Base-by-base conservation (phyloP, 2,113 vertebrate species). In the Amphiprion ocellaris region DNA sequence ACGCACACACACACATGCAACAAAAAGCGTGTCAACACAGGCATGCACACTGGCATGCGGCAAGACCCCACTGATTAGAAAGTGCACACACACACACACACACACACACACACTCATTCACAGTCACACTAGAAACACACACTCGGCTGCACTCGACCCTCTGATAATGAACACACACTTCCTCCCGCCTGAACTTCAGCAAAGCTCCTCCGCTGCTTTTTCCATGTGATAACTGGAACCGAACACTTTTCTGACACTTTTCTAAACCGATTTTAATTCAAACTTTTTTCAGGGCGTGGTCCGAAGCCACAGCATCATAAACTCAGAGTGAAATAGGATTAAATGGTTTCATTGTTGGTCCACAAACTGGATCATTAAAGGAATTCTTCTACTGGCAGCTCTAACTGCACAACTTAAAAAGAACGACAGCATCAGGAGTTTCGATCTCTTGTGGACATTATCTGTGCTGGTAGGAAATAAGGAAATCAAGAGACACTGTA, bases 111-210 rank as follows among this genome's bases (percentile, higher is more conserved):
- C 49, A 85, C 21, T 21, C 21, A 81, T 79, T 81, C 77, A 64
- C 76, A 77, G 53, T 59, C 84, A 80, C 86, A 68, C 52, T 12
- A 74, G 79, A 63, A 39, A 41, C 24, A 58, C 80, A 62, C 77
- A 88, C 74, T 67, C 37, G 70, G 68, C 61, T 26, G 39, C 63
- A 77, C 58, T 65, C 62, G 37, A 41, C 9, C 28, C 67, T 76
- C 54, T 49, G 33, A 67, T 65, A 78, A 76, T 64, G 65, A 49
- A 52, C 49, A 52, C 49, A 21, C 61, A 55, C 28, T 49, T 63
- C 37, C 62, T 84, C 37, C 50, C 17, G 9, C 53, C 59, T 24
- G 50, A 75, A 68, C 66, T 65, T 50, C 63, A 55, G 24, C 41
- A 69, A 39, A 53, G 79, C 59, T 4, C 65, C 67, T 69, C n/a